Conservation (phyloP, 2,888 invertebrate species). For the Rhagium mordax region DNA sequence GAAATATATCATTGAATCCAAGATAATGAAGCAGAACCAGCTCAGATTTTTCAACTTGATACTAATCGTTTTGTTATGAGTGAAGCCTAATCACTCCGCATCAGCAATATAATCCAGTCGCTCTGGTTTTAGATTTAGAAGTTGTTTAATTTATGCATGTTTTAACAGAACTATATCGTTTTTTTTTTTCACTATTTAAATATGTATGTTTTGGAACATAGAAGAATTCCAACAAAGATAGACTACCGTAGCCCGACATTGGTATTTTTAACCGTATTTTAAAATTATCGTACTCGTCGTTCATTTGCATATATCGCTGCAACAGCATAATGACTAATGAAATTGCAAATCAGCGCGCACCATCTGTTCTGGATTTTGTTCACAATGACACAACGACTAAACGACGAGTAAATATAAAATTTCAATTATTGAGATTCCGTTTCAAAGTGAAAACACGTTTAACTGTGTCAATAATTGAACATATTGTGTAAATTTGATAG, state of each 20-base stretch:
- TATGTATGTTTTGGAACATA: too few species aligned
- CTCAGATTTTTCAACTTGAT: too few species aligned
- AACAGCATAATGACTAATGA: constrained; percentile 55
- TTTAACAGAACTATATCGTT: too few species aligned
- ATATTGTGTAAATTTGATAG: constrained; percentile 37
- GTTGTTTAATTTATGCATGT: too few species aligned
- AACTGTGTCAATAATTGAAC: constrained; percentile 51
- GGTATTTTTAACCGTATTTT: constrained; percentile 4
- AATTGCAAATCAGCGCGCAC: constrained; percentile 56
- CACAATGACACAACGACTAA: constrained; percentile 41
- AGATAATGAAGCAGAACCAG: too few species aligned
- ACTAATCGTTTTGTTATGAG: too few species aligned
- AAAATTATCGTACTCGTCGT: constrained; percentile 17
- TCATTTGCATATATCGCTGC: constrained; percentile 49
- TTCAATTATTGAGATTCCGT: constrained; percentile 54
- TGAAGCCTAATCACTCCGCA: too few species aligned
- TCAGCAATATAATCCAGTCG: too few species aligned
- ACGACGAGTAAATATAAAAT: constrained; percentile 56
- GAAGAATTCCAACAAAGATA: neutral
- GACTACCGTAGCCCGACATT: neutral
- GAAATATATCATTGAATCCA: too few species aligned
- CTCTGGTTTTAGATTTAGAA: too few species aligned
- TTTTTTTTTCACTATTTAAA: too few species aligned
- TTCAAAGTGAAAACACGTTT: constrained; percentile 51
- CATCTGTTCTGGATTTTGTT: constrained; percentile 50